phyloP scores from a whole-genome alignment of 2,888 invertebrate genomes.

The Argyra leucocephala region DNA sequence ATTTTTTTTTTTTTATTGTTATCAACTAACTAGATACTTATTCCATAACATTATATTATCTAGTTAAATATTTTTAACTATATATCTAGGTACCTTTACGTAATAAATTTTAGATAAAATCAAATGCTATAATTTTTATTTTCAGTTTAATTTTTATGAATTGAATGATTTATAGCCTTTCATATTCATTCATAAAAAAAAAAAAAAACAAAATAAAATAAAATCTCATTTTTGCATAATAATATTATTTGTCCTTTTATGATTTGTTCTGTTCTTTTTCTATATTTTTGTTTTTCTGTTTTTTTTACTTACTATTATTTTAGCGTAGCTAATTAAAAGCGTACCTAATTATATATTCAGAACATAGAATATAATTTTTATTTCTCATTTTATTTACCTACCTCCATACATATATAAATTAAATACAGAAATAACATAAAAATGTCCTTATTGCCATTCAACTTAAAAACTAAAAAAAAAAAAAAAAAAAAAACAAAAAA shows the following conservation, averaged over 20 bases:
- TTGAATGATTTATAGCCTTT: conserved; percentile 3
- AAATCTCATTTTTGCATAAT: not conserved
- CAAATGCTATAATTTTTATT: not conserved
- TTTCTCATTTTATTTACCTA: too few species aligned
- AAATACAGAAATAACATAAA: too few species aligned
- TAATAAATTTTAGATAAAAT: too few species aligned
- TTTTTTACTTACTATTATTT: not conserved
- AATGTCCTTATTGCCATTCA: conserved; percentile 16
- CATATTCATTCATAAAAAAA: not conserved
- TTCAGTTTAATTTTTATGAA: not conserved
- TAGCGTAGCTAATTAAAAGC: not conserved
- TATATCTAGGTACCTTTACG: too few species aligned
- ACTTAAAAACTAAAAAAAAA: conserved; percentile 24
- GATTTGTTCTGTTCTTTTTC: not conserved
- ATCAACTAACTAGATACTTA: too few species aligned
- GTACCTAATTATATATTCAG: not conserved
- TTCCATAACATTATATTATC: too few species aligned
- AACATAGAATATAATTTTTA: not conserved
- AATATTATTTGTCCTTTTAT: not conserved
- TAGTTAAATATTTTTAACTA: too few species aligned
- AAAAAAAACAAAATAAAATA: too few species aligned
- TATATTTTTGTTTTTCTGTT: not conserved
- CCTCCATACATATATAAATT: too few species aligned
- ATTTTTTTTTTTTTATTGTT: too few species aligned
- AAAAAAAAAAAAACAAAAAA: not conserved